phyloP scores from a whole-genome alignment of 2,797 vertebrate species.

The Trachurus trachurus region DNA sequence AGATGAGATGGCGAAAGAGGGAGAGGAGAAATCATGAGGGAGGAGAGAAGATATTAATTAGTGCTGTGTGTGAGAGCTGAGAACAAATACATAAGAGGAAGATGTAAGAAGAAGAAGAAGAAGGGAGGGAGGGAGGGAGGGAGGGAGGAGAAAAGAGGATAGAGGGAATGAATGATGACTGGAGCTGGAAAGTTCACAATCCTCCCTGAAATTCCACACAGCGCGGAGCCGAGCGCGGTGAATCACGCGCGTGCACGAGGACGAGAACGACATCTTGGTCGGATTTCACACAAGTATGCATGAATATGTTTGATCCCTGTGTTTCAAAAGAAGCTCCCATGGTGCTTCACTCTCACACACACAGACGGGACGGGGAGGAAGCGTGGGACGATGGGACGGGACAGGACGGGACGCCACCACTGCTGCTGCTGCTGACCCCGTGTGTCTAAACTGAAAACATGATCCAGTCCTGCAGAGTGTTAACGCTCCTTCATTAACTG shows the following conservation, averaged over 20 bases:
- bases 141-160: background rate
- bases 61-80: conserved; percentile 37
- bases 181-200: conserved; percentile 49
- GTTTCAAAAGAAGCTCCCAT: conserved; percentile 23
- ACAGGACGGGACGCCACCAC: too few relatives aligned
- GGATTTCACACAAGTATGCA: conserved; percentile 37
- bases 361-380: background rate
- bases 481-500: too few relatives aligned
- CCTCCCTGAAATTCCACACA: conserved; percentile 66
- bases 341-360: conserved; percentile 20
- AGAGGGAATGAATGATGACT: too few relatives aligned
- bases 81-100: conserved; percentile 29
- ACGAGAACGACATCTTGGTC: conserved; percentile 8
- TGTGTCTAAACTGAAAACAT: conserved; percentile 20
- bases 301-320: conserved; percentile 27
- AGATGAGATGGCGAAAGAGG: conserved; percentile 36
- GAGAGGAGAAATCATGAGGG: conserved; percentile 52
- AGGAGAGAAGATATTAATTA: conserved; percentile 73
- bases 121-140: too few relatives aligned
- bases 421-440: background rate
- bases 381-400: background rate
- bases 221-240: conserved; percentile 9
- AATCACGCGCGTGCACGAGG: conserved; percentile 20
- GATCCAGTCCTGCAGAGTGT: background rate
- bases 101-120: background rate